These are phyloP conservation scores for Martes martes DNA, from an alignment of 2,113 vertebrate species.

Conservation along the genomic window DNA sequence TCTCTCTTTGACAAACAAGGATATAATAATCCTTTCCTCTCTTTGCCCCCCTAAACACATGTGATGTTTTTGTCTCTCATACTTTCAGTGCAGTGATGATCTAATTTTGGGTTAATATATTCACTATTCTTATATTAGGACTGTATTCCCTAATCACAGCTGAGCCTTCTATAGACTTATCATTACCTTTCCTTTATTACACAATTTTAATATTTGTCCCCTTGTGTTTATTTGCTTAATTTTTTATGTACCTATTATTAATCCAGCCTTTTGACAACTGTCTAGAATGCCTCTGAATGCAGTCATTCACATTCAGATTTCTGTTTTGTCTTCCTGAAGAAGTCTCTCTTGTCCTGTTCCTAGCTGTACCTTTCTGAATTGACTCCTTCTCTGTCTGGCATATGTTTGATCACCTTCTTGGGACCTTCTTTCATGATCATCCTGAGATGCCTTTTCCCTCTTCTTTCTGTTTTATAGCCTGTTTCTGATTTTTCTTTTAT, in stretches of 20 bases:
- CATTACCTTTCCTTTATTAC: not conserved
- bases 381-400: not conserved
- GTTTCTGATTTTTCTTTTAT: not conserved
- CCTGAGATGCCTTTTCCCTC: not conserved
- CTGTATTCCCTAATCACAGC: not conserved
- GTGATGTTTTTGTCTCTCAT: not conserved
- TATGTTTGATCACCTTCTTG: not conserved
- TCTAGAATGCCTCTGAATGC: too few species aligned
- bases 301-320: not conserved
- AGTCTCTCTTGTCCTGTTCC: not conserved
- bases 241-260: not conserved
- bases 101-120: not conserved
- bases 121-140: not conserved
- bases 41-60: not conserved
- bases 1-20: not conserved
- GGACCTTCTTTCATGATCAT: not conserved
- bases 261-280: not conserved
- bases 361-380: not conserved
- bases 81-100: not conserved
- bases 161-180: not conserved
- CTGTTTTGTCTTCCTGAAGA: not conserved
- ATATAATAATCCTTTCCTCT: not conserved
- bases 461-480: not conserved
- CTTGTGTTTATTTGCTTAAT: not conserved
- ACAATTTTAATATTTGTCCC: not conserved